Base-by-base conservation (phyloP, 2,113 vertebrate species). In the Tychaedon coryphoeus region DNA sequence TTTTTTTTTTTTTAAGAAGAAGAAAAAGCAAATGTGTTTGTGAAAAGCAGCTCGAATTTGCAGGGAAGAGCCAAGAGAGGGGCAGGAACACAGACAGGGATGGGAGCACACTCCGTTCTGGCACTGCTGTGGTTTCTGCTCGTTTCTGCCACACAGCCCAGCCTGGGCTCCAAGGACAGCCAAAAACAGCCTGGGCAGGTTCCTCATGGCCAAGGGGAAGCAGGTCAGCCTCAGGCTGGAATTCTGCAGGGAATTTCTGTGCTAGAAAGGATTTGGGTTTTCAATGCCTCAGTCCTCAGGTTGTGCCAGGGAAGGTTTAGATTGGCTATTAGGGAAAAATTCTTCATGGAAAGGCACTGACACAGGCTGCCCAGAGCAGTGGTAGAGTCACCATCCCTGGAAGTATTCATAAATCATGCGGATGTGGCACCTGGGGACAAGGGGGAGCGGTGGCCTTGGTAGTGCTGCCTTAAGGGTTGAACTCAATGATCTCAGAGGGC, bases 21-120 rank as follows among this genome's bases (percentile, higher is more conserved):
- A 83, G 65, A 23, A 82, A 64, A 28, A 92, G 76, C 43, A 86
- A 93, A 83, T 88, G 42, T 45, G 47, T 53, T 75, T 75, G 81
- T 72, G 78, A 91, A 85, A 95, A 96, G 53, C 90, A 88, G 57
- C 29, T 79, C 34, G 13, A 23, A 88, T 91, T 90, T 73, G 47
- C 75, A 60, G 75, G 45, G 53, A 74, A 60, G 50, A 77, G 51
- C 2, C 0, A 4, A 64, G 51, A 80, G 70, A 88, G 69, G 60
- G 47, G 50, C 74, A 87, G 77, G 74, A 50, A 5, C 28, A 5
- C n/a, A 78, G 86, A 15, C 26, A 38, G 19, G 20, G 8, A 5
- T 19, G 60, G 38, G 38, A 26, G 54, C 5, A 8, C 4, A 2
- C 42, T 74, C 45, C 3, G 0, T 67, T 71, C 29, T 53, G 61